These are phyloP conservation scores for Poeciliopsis turrubarensis DNA, from an alignment of 2,113 vertebrate species.

Conservation along the genomic window DNA sequence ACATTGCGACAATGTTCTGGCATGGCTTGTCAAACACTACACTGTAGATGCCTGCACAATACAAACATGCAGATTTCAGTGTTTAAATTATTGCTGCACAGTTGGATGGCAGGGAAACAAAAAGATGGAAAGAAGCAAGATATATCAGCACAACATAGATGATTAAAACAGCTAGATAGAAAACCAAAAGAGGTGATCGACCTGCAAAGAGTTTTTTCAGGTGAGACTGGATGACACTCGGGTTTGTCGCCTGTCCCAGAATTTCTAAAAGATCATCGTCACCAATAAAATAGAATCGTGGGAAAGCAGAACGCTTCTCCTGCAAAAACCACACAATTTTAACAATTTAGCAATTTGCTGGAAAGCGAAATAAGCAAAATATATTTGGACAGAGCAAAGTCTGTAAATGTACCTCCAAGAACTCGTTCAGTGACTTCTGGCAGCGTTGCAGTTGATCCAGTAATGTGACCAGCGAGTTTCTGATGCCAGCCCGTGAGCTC, in stretches of 20 bases:
- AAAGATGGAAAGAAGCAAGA: not conserved
- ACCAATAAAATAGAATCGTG: conserved; percentile 97
- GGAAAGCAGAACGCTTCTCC: conserved; percentile 97
- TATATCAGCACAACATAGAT: not conserved
- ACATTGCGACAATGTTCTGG: conserved; percentile 92
- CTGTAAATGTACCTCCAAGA: conserved; percentile 87
- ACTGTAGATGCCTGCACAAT: conserved; percentile 88
- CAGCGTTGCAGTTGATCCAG: conserved; percentile 97
- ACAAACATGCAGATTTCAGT: conserved; percentile 6
- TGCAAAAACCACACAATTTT: conserved; percentile 52
- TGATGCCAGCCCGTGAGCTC: conserved; percentile 86
- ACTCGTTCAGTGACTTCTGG: conserved; percentile 97
- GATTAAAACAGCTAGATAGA: not conserved
- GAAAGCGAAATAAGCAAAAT: not conserved
- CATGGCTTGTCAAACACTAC: conserved; percentile 91
- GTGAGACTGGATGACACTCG: conserved; percentile 93
- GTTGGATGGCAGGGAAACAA: not conserved
- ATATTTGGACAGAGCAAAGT: not conserved
- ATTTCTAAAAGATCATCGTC: conserved; percentile 98
- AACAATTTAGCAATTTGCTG: not conserved
- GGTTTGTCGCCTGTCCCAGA: conserved; percentile 93
- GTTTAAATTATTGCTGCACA: not conserved
- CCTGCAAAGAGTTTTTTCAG: conserved; percentile 98
- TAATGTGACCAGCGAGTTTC: conserved; percentile 86
- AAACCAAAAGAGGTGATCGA: conserved; percentile 59